Percentiles rank a stretch among this genome's conserved stretches.
phyloP scores from a whole-genome alignment of 2,797 vertebrate genomes.

The Muscicapa striata region DNA sequence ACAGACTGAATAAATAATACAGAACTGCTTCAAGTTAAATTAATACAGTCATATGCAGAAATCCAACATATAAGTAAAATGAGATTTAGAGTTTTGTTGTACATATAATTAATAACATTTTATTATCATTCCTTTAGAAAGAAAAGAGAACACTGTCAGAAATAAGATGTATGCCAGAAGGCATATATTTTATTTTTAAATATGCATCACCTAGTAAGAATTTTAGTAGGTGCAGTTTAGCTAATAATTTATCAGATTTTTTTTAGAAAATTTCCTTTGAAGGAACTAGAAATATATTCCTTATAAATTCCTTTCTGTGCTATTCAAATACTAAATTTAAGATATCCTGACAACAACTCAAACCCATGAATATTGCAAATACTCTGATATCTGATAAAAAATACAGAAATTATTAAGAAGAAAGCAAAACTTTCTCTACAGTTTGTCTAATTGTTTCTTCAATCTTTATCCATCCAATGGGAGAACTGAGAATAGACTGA shows the following conservation, averaged over 20 bases:
- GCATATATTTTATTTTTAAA: background rate
- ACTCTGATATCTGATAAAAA: background rate
- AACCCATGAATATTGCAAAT: background rate
- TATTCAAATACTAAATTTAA: background rate
- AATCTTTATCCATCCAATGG: background rate
- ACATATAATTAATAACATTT: background rate
- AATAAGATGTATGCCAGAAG: background rate
- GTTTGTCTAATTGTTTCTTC: background rate
- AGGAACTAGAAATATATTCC: background rate
- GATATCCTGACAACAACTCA: background rate
- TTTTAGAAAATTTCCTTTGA: background rate
- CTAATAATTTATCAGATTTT: background rate
- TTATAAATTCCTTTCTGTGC: background rate
- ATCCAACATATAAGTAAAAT: background rate
- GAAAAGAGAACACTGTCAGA: background rate
- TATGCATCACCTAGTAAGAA: background rate
- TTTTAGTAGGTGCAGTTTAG: background rate
- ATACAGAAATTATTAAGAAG: background rate
- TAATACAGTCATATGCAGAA: background rate
- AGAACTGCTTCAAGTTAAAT: background rate
- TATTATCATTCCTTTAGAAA: background rate
- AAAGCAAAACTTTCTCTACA: background rate
- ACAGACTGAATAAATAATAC: background rate
- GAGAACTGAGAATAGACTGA: background rate
- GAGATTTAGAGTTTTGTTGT: background rate